phyloP scores from a whole-genome alignment of 2,888 invertebrate genomes.

The Sisyra terminalis region DNA sequence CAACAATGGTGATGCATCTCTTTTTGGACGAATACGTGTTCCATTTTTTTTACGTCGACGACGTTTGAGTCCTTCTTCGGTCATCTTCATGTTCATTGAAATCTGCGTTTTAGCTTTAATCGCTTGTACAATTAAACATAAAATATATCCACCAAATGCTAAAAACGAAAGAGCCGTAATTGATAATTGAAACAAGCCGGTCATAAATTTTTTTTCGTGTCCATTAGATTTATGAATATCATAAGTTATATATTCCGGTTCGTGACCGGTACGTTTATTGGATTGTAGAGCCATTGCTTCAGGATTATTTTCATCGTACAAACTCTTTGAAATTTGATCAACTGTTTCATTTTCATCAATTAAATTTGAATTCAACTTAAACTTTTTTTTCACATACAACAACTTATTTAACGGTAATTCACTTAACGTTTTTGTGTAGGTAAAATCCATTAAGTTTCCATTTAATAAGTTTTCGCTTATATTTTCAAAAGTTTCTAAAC shows the following conservation, averaged over 20 bases:
- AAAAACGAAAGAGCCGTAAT: conserved; percentile 65
- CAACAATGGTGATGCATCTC: conserved; percentile 13
- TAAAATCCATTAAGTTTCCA: background rate
- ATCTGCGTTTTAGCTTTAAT: conserved; percentile 42
- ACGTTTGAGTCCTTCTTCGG: background rate
- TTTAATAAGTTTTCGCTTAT: background rate
- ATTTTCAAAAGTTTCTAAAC: too few species aligned
- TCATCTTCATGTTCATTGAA: conserved; percentile 3
- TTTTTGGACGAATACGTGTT: conserved; percentile 1
- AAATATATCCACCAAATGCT: conserved; percentile 69
- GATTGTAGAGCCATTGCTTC: conserved; percentile 6
- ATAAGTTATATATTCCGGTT: conserved; percentile 14
- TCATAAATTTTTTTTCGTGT: conserved; percentile 17
- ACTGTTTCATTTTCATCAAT: conserved; percentile 10
- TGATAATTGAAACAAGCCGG: conserved; percentile 35
- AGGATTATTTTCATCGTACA: conserved; percentile 1
- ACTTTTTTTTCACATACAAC: conserved; percentile 39
- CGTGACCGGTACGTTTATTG: background rate
- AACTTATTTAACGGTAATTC: conserved; percentile 53
- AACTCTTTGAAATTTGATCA: conserved; percentile 2
- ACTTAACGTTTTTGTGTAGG: conserved; percentile 36
- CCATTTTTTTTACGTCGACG: background rate
- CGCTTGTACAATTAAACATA: conserved; percentile 61
- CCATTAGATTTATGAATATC: conserved; percentile 18
- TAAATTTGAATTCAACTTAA: conserved; percentile 13